Evolutionary conservation across 2,888 invertebrate genomes (phyloP), one percentile per base, ranked within the genome.

Genomic region (Lithophane ornitopus): DNA sequence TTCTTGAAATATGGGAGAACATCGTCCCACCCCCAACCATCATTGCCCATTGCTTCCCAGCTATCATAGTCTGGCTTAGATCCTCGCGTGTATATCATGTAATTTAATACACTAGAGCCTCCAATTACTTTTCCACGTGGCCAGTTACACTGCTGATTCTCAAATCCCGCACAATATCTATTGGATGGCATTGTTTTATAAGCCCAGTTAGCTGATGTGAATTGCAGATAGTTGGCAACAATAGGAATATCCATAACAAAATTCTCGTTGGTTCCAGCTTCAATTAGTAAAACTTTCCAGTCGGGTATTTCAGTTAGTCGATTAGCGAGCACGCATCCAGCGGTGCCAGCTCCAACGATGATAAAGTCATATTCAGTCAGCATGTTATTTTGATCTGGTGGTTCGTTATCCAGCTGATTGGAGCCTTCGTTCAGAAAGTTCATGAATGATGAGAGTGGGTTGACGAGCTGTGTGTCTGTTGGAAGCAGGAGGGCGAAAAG

Each of bases 71-170:
- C 98, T 7, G 96, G 93, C 0, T 97, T 96, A 87, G 97, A 97
- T 19, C 98, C 98, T 80, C 98, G 94, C 0, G 98, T 98, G 88
- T 98, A 98, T 88, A 98, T 97, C 98, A 99, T 98, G 87, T 98
- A 98, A 91, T 98, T 98, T 16, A 98, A 94, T 0, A 98, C 97
- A 81, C 98, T 98, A 14, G 98, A 98, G 3, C 99, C 99, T 11
- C 99, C 99, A 90, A 99, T 97, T 0, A 98, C 98, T 92, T 98
- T 98, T 6, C 98, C 98, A 80, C 98, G 95, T 0, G 98, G 98
- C 97, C 98, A 98, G 86, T 98, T 97, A 91, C 98, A 98, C 80
- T 97, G 97, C 84, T 97, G 97, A 84, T 98, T 97, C 84, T 97
- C 97, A 96, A 98, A 98, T 11, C 98, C 98, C 39, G 98, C 96